Evolutionary conservation across 35 echinoderm and acorn worm species (phyloP), one percentile per base, ranked within the genome.

Genomic region (Apostichopus japonicus): DNA sequence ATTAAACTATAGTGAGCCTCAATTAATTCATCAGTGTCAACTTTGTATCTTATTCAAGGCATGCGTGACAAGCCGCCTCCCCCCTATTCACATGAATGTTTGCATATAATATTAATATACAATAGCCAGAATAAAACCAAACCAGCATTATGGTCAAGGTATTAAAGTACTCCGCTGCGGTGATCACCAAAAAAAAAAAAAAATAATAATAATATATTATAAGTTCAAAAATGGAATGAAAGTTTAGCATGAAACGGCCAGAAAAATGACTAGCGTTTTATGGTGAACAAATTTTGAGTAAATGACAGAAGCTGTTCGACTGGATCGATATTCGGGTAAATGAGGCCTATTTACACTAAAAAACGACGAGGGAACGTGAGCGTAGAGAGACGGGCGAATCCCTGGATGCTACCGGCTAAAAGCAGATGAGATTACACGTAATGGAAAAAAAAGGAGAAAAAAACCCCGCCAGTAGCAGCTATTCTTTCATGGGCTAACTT

Each of bases 341-440:
- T 84, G 81, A 84, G 81, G 81, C 81, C 81, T 84, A 84, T 84
- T 84, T 84, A 84, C 81, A 57, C 81, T 84, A 57, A 84, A 84
- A 84, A 84, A 53, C 56, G 16, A 16, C 19, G 24, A 19, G 19
- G 79, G 79, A 84, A 84, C 81, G 81, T 84, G 81, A 84, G 81
- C 54, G 54, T 84, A 16, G 81, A 55, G 81, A 84, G 81, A 58
- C 81, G 57, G 81, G 81, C 81, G 81, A 84, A 58, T 84, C 81
- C 81, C 81, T 84, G 81, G 81, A 84, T 84, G 81, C 81, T 84
- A 84, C 53, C 81, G 81, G 81, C 81, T 84, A 84, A 84, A 84
- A 84, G 81, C 81, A 54, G 81, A 84, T 84, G 81, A 84, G 61
- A 84, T 84, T 84, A 84, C 81, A 84, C 81, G 61, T 84, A 84